Evolutionary conservation across 2,113 vertebrate species (phyloP).

Genomic region (Zonotrichia leucophrys): DNA sequence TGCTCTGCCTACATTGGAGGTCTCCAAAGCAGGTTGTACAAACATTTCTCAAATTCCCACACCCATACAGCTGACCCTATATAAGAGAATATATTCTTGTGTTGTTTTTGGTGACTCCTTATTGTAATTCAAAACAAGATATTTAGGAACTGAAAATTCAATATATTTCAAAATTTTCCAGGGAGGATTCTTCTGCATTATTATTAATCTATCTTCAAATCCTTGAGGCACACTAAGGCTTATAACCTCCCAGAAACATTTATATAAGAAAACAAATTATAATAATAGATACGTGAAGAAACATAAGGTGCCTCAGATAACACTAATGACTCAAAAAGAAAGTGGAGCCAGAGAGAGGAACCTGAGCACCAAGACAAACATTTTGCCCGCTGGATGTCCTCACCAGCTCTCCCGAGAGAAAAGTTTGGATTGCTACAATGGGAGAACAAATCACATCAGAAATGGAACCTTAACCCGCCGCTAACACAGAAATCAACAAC

Average conservation of each 20-base stretch:
- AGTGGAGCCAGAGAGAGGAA: neutral
- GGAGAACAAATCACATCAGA: neutral
- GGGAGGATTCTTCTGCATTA: neutral
- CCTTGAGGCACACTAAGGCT: neutral
- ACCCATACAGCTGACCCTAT: accelerated
- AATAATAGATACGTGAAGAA: neutral
- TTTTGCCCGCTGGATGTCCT: accelerated
- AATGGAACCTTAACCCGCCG: neutral
- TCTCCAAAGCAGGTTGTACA: neutral
- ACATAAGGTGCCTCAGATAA: neutral
- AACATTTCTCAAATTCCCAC: neutral
- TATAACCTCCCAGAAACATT: neutral
- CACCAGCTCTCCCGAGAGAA: neutral
- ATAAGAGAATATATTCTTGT: neutral
- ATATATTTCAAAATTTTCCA: neutral
- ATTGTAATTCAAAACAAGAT: neutral
- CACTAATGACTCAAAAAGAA: neutral
- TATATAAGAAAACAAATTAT: neutral
- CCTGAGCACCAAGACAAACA: too few relatives aligned
- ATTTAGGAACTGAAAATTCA: neutral
- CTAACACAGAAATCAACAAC: neutral
- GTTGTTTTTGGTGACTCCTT: neutral
- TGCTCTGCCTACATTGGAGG: neutral
- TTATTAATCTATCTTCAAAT: neutral
- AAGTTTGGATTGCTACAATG: accelerated